A percentile compares a stretch with the other conserved stretches of the same genome.
phyloP scores from a whole-genome alignment of 2,888 invertebrate species.

The Chrysopilus asiliformis region DNA sequence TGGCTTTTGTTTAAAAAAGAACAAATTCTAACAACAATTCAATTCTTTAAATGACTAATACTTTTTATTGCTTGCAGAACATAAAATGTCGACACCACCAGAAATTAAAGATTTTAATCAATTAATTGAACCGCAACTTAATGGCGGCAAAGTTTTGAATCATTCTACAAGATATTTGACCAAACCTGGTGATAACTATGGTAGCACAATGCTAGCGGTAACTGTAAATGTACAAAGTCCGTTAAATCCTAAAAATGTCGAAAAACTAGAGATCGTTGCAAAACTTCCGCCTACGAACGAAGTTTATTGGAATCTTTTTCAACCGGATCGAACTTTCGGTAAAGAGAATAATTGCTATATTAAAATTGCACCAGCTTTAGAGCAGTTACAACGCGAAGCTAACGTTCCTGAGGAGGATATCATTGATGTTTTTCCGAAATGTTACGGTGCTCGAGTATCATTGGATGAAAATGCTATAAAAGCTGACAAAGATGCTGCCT shows the following conservation, averaged over 20 bases:
- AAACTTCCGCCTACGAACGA: slow-evolving; percentile 44
- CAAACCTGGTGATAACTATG: slow-evolving; percentile 47
- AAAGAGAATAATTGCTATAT: slow-evolving; percentile 45
- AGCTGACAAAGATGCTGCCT: slow-evolving; percentile 43
- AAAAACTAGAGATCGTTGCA: slow-evolving; percentile 39
- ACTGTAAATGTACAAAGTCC: slow-evolving; percentile 25
- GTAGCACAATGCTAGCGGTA: slow-evolving; percentile 42
- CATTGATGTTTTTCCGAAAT: slow-evolving; percentile 39
- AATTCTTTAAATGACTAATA: no score
- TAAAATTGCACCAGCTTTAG: slow-evolving; percentile 37
- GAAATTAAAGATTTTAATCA: slow-evolving; percentile 22
- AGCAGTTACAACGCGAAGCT: slow-evolving; percentile 37
- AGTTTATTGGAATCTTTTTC: slow-evolving; percentile 39
- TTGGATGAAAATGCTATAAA: slow-evolving; percentile 17
- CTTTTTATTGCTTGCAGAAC: no score
- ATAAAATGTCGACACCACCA: slow-evolving; percentile 15
- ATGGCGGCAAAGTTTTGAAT: slow-evolving; percentile 26
- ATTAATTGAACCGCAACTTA: slow-evolving; percentile 24
- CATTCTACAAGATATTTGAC: slow-evolving; percentile 36
- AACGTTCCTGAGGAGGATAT: slow-evolving; percentile 32
- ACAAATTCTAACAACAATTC: no score
- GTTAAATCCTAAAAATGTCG: slow-evolving; percentile 20
- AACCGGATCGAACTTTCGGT: slow-evolving; percentile 41
- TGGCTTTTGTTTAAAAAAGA: no score
- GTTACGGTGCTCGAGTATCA: slow-evolving; percentile 41